Evolutionary conservation across 2,797 vertebrate species (phyloP).

Genomic region (Todus mexicanus): DNA sequence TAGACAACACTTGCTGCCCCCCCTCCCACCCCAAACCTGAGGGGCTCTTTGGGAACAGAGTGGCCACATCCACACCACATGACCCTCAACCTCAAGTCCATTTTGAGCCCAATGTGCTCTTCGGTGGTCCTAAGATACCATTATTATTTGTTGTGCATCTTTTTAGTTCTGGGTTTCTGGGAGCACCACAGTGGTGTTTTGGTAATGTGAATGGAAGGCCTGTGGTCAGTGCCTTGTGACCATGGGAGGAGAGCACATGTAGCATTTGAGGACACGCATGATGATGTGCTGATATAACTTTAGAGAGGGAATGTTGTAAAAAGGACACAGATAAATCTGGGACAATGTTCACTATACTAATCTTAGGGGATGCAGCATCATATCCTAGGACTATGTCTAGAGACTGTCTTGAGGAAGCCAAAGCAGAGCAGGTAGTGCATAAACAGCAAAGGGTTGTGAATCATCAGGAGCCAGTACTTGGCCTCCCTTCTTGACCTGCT

Average conservation of each 20-base stretch:
- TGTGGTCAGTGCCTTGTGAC: neutral
- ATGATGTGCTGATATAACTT: neutral
- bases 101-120: neutral
- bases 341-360: neutral
- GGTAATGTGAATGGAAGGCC: neutral
- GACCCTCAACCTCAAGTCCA: neutral
- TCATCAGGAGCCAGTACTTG: neutral
- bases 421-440: neutral
- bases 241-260: neutral
- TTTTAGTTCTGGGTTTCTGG: neutral
- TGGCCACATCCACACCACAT: neutral
- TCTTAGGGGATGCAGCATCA: neutral
- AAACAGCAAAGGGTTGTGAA: neutral
- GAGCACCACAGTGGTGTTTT: neutral
- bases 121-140: neutral
- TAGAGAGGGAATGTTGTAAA: neutral
- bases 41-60: neutral
- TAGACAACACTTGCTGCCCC: neutral
- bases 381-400: neutral
- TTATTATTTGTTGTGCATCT: neutral
- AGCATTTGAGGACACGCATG: rapidly evolving
- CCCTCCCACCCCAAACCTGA: neutral
- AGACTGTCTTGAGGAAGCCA: neutral
- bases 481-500: neutral
- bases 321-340: neutral